phyloP scores from a whole-genome alignment of 2,888 invertebrate genomes.

The Thalpophila matura region DNA sequence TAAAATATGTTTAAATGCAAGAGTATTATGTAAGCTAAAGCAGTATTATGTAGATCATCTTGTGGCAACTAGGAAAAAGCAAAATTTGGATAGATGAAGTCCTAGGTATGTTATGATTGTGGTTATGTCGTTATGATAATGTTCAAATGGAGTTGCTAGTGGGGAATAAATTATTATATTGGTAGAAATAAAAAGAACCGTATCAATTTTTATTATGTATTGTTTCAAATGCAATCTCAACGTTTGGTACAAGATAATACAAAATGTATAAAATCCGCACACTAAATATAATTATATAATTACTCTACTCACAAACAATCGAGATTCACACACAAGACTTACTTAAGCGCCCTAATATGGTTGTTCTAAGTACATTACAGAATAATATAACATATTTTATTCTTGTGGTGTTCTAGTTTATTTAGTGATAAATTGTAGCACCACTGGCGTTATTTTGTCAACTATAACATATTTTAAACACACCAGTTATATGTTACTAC shows the following conservation, averaged over 20 bases:
- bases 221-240: slow-evolving; percentile 90
- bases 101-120: slow-evolving; percentile 43
- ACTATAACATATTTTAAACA: slow-evolving; percentile 54
- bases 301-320: slow-evolving; percentile 74
- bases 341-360: slow-evolving; percentile 63
- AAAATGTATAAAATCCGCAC: slow-evolving; percentile 89
- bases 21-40: slow-evolving; percentile 18
- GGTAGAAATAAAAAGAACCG: slow-evolving; percentile 71
- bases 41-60: slow-evolving; percentile 22
- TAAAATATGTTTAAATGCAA: slow-evolving; percentile 26
- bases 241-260: slow-evolving; percentile 88
- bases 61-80: slow-evolving; percentile 28
- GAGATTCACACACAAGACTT: slow-evolving; percentile 81
- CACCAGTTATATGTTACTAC: slow-evolving; percentile 36
- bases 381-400: slow-evolving; percentile 50
- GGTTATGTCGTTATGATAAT: too few relatives aligned
- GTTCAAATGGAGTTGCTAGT: slow-evolving; percentile 12
- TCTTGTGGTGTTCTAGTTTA: slow-evolving; percentile 52
- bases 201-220: slow-evolving; percentile 80
- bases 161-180: slow-evolving; percentile 25
- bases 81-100: slow-evolving; percentile 20
- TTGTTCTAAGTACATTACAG: slow-evolving; percentile 65
- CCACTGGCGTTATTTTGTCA: slow-evolving; percentile 58
- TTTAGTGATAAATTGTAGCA: slow-evolving; percentile 64
- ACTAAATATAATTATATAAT: slow-evolving; percentile 70